Conservation (phyloP, 2,113 vertebrate genomes). For the Tretioscincus oriximinensis region DNA sequence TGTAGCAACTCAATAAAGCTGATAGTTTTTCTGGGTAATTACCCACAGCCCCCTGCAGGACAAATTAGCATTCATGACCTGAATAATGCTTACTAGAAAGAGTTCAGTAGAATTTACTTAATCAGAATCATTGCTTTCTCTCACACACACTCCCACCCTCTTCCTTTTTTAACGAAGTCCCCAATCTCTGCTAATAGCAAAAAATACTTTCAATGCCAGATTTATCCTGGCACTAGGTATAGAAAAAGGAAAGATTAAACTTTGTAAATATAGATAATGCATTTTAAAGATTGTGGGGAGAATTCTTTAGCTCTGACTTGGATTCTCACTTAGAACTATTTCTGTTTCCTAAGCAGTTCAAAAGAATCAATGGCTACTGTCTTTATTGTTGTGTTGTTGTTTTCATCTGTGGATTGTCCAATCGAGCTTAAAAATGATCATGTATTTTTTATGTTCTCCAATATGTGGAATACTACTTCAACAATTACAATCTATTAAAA, state of each 20-base stretch:
- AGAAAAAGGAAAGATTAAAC: constrained; percentile 42
- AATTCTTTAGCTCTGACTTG: constrained; percentile 49
- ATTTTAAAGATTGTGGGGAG: constrained; percentile 43
- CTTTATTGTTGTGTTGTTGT: background rate
- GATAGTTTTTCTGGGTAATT: constrained; percentile 83
- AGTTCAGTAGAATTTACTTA: constrained; percentile 85
- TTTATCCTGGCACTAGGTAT: constrained; percentile 56
- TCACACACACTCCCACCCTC: constrained; percentile 64
- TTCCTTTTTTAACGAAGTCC: constrained; percentile 65
- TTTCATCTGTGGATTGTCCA: too few relatives aligned
- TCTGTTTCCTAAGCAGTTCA: constrained; percentile 19
- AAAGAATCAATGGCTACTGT: constrained; percentile 35
- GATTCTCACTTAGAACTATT: constrained; percentile 22
- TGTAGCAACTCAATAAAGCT: constrained; percentile 80
- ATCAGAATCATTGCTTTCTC: constrained; percentile 79
- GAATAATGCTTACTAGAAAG: constrained; percentile 83
- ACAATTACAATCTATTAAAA: too few relatives aligned
- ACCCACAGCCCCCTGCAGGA: constrained; percentile 81
- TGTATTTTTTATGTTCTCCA: background rate
- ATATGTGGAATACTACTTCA: too few relatives aligned
- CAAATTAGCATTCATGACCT: constrained; percentile 85
- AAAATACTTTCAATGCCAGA: constrained; percentile 60
- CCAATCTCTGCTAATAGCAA: constrained; percentile 67
- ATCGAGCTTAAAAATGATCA: background rate
- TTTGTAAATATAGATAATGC: constrained; percentile 44